These are phyloP conservation scores for Gymnogyps californianus DNA, from an alignment of 2,113 vertebrate species.

Conservation along the genomic window DNA sequence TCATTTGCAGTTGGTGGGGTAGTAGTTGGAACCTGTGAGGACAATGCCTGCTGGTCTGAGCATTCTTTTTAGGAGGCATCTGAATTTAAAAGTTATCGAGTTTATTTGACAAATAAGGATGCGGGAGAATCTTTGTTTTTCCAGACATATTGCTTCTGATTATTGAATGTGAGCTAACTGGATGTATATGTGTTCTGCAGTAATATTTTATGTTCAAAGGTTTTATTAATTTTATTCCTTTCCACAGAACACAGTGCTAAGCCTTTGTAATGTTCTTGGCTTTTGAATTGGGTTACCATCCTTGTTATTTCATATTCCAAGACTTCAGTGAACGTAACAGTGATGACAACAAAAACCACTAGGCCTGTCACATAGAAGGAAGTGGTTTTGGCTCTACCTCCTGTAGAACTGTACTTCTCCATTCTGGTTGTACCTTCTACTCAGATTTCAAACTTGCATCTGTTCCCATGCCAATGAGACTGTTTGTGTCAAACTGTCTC, in stretches of 20 bases:
- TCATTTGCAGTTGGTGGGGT: neutral
- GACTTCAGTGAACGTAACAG: neutral
- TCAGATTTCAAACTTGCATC: neutral
- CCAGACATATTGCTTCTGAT: neutral
- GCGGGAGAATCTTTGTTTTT: neutral
- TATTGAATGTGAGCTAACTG: neutral
- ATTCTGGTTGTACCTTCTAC: neutral
- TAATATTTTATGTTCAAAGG: neutral
- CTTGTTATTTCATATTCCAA: neutral
- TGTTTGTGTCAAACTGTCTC: neutral
- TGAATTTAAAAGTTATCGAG: neutral
- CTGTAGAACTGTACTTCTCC: neutral
- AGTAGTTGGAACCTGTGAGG: neutral
- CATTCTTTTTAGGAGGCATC: neutral
- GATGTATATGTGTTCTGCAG: neutral
- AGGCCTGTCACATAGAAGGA: neutral
- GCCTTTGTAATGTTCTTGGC: neutral
- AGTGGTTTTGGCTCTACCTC: neutral
- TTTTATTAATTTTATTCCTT: neutral
- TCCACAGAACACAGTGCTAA: neutral
- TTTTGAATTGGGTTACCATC: neutral
- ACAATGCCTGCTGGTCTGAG: neutral
- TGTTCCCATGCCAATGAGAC: neutral
- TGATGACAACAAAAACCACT: neutral
- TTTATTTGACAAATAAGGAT: neutral